Percentiles rank a stretch among this genome's conserved stretches.
Conservation (phyloP, 2,888 invertebrate species). For the Cantharis flavilabris region DNA sequence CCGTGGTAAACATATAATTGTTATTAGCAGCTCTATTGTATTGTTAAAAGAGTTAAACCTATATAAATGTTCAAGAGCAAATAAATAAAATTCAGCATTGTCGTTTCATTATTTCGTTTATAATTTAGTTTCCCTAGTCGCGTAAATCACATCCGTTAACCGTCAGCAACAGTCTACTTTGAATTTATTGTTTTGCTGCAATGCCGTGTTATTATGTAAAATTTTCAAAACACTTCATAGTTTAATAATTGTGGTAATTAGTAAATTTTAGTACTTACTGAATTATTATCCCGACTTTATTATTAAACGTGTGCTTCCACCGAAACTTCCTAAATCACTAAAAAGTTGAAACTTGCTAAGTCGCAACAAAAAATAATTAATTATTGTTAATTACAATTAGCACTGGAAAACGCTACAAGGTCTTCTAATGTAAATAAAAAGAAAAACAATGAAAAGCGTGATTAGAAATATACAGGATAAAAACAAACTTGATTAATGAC, state of each 20-base stretch:
- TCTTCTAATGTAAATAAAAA: not conserved
- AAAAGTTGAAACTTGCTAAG: not conserved
- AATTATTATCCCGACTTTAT: not conserved
- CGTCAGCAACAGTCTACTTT: conserved; percentile 40
- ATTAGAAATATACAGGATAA: not conserved
- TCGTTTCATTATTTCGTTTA: conserved; percentile 42
- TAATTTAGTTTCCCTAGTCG: conserved; percentile 39
- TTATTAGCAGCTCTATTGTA: conserved; percentile 25
- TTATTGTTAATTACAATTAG: not conserved
- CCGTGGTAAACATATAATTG: conserved; percentile 25
- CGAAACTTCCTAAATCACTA: not conserved
- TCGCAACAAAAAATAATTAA: not conserved
- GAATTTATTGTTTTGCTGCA: conserved; percentile 40
- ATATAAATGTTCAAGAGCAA: conserved; percentile 26
- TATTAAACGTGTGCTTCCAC: not conserved
- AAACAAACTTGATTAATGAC: not conserved
- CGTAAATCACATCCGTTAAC: conserved; percentile 40
- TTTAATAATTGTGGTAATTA: not conserved
- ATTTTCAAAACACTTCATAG: conserved; percentile 18
- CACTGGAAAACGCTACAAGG: not conserved
- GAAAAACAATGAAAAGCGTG: not conserved
- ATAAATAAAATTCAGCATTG: conserved; percentile 37
- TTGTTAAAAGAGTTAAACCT: conserved; percentile 22
- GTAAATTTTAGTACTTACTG: not conserved
- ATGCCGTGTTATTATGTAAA: conserved; percentile 30